These are phyloP conservation scores for Tipula vernalis DNA, from an alignment of 2,888 invertebrate species.

Conservation along the genomic window DNA sequence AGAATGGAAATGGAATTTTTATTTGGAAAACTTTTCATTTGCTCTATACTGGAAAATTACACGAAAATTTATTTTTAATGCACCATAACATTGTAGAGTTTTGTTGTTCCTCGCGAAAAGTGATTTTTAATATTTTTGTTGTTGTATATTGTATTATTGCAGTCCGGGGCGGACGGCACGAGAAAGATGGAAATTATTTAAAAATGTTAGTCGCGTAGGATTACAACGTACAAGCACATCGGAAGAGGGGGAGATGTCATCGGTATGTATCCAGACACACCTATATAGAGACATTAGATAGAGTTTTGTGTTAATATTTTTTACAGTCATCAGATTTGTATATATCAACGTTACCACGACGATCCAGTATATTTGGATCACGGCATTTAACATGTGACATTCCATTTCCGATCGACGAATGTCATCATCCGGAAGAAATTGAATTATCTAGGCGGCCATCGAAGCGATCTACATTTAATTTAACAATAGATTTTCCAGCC, in stretches of 20 bases:
- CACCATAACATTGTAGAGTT: not conserved
- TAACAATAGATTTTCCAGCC: constrained; percentile 8
- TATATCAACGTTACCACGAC: constrained; percentile 34
- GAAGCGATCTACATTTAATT: constrained; percentile 14
- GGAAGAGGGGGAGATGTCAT: constrained; percentile 21
- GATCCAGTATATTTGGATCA: constrained; percentile 40
- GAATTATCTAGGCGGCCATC: constrained; percentile 26
- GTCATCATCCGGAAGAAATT: constrained; percentile 37
- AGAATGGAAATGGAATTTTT: not conserved
- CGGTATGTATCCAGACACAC: constrained; percentile 15
- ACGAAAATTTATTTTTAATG: not conserved
- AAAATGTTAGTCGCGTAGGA: constrained; percentile 32
- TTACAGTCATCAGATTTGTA: constrained; percentile 28
- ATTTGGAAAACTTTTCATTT: not conserved
- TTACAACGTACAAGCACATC: constrained; percentile 22
- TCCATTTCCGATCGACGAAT: constrained; percentile 46
- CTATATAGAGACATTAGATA: not conserved
- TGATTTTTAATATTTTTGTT: not conserved
- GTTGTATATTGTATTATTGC: not conserved
- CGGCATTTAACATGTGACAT: constrained; percentile 48
- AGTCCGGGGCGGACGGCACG: constrained; percentile 33
- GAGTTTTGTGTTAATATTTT: not conserved
- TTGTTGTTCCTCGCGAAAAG: not conserved
- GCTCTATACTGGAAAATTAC: not conserved
- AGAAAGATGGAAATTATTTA: constrained; percentile 39